Evolutionary conservation across 2,888 invertebrate genomes (phyloP).

Genomic region (Pachliopta kotzebuea): DNA sequence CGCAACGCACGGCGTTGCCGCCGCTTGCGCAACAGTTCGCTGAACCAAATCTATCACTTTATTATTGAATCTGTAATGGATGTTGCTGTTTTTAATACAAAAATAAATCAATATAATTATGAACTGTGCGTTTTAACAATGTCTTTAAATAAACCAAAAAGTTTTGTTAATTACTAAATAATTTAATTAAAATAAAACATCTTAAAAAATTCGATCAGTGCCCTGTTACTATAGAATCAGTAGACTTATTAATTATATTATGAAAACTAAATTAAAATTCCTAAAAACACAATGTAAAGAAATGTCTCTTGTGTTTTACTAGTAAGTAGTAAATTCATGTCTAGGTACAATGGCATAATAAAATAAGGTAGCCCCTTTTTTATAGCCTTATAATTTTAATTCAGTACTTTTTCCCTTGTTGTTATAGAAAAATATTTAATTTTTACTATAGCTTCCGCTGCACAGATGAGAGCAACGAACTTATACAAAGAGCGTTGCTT

Average conservation of each 20-base stretch:
- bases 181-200: not conserved
- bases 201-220: not conserved
- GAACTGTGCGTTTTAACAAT: not conserved
- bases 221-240: not conserved
- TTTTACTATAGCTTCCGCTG: conserved; percentile 14
- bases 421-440: conserved; percentile 1
- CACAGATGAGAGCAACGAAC: conserved; percentile 24
- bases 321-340: too few species aligned
- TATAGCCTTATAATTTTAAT: too few species aligned
- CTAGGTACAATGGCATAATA: too few species aligned
- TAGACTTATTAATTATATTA: too few species aligned
- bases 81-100: conserved; percentile 21
- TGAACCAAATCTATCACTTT: conserved; percentile 56
- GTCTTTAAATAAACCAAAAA: not conserved
- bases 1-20: conserved; percentile 37
- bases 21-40: conserved; percentile 70
- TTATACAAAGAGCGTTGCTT: not conserved
- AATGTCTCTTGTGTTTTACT: too few species aligned
- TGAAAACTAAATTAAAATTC: too few species aligned
- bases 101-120: not conserved
- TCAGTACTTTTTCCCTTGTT: too few species aligned
- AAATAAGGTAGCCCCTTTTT: too few species aligned
- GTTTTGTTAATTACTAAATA: not conserved
- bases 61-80: conserved; percentile 17
- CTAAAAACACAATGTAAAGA: too few species aligned